Percentiles rank a stretch among this genome's conserved stretches.
Evolutionary conservation across 92 coral and sea anemone genomes (phyloP).

Genomic region (Parazoanthus swiftii): DNA sequence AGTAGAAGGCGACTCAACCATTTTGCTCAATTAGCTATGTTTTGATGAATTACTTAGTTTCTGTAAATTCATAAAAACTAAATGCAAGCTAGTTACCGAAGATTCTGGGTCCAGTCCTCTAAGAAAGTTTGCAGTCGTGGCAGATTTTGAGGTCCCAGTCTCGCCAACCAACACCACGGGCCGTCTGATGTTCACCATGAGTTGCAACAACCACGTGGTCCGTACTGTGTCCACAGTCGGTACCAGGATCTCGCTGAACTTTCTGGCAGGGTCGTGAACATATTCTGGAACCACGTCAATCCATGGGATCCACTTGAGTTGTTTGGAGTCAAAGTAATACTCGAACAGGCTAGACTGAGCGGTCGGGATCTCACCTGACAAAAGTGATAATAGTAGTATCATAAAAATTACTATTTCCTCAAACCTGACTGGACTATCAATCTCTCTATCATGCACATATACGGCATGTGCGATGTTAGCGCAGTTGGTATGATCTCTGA

Average conservation of each 20-base stretch:
- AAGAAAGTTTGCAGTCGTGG: slow-evolving; percentile 93
- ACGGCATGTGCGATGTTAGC: too few species aligned
- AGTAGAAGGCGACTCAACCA: too few species aligned
- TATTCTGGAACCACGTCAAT: slow-evolving; percentile 92
- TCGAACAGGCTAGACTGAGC: slow-evolving; percentile 88
- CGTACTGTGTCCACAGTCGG: slow-evolving; percentile 99
- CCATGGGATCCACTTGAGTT: slow-evolving; percentile 95
- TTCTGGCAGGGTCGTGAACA: slow-evolving; percentile 86
- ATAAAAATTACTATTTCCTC: background rate
- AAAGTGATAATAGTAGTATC: background rate
- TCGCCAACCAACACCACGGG: slow-evolving; percentile 98
- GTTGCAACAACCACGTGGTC: slow-evolving; percentile 95
- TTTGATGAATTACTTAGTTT: background rate
- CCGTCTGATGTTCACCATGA: slow-evolving; percentile 89
- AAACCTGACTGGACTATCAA: too few species aligned
- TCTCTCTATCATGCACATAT: too few species aligned
- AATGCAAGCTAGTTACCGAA: slow-evolving; percentile 60
- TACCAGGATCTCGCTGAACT: slow-evolving; percentile 98
- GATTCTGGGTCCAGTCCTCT: slow-evolving; percentile 85
- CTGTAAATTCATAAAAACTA: background rate
- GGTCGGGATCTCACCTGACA: slow-evolving; percentile 88
- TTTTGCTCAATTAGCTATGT: too few species aligned
- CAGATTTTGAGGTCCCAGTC: slow-evolving; percentile 98
- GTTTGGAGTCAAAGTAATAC: slow-evolving; percentile 88
- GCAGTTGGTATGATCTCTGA: too few species aligned